phyloP scores from a whole-genome alignment of 2,113 vertebrate genomes.

The Cyanoliseus patagonus region DNA sequence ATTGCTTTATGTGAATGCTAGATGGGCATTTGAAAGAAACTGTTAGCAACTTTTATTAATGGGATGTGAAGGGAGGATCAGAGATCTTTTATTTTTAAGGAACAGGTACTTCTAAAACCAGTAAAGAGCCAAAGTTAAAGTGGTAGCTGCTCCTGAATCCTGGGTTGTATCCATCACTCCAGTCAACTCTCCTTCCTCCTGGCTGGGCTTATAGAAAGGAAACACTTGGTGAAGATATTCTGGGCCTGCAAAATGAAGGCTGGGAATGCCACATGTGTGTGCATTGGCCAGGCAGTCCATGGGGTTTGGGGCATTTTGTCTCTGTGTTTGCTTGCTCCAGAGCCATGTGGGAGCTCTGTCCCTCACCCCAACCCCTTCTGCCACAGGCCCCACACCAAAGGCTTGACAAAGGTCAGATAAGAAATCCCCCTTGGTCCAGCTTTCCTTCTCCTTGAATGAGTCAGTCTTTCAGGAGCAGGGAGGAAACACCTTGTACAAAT shows the following conservation, averaged over 20 bases:
- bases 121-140: background rate
- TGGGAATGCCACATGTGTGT: background rate
- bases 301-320: background rate
- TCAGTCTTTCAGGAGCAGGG: background rate
- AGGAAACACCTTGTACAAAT: background rate
- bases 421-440: background rate
- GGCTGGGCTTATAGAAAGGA: background rate
- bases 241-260: background rate
- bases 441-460: background rate
- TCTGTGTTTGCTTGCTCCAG: background rate
- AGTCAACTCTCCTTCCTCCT: background rate
- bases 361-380: background rate
- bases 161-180: background rate
- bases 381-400: background rate
- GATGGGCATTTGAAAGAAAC: background rate
- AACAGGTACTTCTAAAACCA: background rate
- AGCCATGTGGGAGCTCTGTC: background rate
- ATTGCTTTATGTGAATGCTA: background rate
- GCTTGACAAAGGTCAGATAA: background rate
- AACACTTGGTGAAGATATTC: too few species aligned
- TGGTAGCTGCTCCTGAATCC: background rate
- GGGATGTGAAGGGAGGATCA: background rate
- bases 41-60: background rate
- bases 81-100: background rate
- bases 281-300: background rate